Conservation (phyloP, 1,140 invertebrate species). For the Heliconius eleuchia region DNA sequence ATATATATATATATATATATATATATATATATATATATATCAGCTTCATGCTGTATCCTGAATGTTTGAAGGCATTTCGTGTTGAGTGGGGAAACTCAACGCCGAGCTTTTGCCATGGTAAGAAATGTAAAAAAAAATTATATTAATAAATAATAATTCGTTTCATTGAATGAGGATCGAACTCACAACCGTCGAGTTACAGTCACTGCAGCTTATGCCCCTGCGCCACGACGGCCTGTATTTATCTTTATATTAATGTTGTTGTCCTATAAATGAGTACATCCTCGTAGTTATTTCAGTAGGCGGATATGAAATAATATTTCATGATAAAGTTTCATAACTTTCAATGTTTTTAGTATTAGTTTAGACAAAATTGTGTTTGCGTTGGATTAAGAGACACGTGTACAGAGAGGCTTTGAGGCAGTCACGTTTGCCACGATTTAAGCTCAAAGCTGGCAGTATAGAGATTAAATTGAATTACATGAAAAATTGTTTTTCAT, state of each 20-base stretch:
- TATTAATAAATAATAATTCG: too few species aligned
- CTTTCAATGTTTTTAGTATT: slow-evolving; percentile 31
- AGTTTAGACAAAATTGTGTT: slow-evolving; percentile 23
- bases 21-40: too few species aligned
- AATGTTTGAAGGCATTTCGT: too few species aligned
- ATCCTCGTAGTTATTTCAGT: background rate
- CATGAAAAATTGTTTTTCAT: background rate
- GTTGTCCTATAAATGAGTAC: background rate
- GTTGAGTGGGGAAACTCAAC: too few species aligned
- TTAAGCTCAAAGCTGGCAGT: slow-evolving; percentile 25
- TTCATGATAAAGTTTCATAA: slow-evolving; percentile 24
- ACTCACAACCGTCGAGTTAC: too few species aligned
- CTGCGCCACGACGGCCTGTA: too few species aligned
- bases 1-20: too few species aligned
- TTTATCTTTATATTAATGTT: background rate
- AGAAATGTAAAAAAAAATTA: too few species aligned
- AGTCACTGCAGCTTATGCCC: too few species aligned
- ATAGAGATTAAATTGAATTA: slow-evolving; percentile 28
- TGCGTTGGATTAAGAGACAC: slow-evolving; percentile 33
- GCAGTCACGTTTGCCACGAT: slow-evolving; percentile 35
- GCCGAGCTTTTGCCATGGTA: too few species aligned
- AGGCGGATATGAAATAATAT: slow-evolving; percentile 31
- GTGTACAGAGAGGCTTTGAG: slow-evolving; percentile 29
- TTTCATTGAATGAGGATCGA: too few species aligned
- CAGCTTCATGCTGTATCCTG: too few species aligned